phyloP scores from a whole-genome alignment of 2,797 vertebrate species.

The Urosaurus nigricauda region DNA sequence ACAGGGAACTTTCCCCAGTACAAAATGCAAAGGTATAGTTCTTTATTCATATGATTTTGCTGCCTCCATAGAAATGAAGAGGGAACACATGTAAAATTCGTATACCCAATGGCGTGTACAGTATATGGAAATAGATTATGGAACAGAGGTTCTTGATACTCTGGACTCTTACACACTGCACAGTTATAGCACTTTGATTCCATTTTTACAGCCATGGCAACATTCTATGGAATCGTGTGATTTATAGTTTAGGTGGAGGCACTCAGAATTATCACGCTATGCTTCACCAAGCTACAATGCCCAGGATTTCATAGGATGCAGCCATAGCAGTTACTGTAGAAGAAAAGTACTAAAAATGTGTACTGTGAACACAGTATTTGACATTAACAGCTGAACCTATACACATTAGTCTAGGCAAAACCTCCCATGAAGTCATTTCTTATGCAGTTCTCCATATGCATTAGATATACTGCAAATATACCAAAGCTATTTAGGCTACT shows the following conservation, averaged over 20 bases:
- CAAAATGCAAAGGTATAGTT: background rate
- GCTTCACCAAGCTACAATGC: too few species aligned
- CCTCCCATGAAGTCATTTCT: slow-evolving; percentile 2
- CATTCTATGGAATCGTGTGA: too few species aligned
- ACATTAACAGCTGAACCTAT: background rate
- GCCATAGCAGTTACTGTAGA: too few species aligned
- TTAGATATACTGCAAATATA: background rate
- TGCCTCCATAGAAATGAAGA: background rate
- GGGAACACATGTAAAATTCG: background rate
- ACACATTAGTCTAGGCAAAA: background rate
- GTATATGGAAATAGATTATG: background rate
- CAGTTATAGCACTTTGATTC: too few species aligned
- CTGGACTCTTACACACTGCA: background rate
- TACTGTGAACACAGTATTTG: background rate
- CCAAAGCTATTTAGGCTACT: background rate
- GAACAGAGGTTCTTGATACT: background rate
- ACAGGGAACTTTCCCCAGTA: background rate
- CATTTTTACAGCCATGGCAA: too few species aligned
- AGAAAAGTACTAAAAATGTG: too few species aligned
- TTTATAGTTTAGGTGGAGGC: too few species aligned
- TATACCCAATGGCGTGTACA: background rate
- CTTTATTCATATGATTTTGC: background rate
- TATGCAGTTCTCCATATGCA: background rate
- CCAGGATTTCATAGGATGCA: too few species aligned
- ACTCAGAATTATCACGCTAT: too few species aligned